A percentile compares a stretch with the other conserved stretches of the same genome.
phyloP scores from a whole-genome alignment of 2,888 invertebrate genomes.

The Chrysotoxum bicinctum region DNA sequence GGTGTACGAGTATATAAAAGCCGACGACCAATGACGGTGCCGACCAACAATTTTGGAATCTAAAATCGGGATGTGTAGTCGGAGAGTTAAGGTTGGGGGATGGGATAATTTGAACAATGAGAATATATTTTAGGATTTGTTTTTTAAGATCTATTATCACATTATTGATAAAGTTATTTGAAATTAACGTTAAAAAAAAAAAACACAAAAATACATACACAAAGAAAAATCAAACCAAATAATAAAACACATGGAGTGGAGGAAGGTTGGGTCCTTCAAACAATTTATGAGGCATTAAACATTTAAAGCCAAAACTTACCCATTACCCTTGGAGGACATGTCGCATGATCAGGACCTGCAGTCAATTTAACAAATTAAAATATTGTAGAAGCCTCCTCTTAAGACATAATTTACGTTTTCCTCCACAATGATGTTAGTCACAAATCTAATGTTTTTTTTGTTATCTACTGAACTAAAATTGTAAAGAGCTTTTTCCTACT shows the following conservation, averaged over 20 bases:
- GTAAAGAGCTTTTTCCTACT: constrained; percentile 12
- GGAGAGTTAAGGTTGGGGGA: background rate
- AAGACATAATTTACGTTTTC: constrained; percentile 71
- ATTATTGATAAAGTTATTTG: background rate
- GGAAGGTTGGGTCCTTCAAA: constrained; percentile 46
- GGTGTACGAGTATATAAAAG: too few relatives aligned
- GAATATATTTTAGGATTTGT: background rate
- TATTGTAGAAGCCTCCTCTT: constrained; percentile 73
- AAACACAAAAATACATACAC: background rate
- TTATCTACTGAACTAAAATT: constrained; percentile 49
- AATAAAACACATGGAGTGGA: constrained; percentile 44
- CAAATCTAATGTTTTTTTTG: constrained; percentile 69
- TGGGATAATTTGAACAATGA: background rate
- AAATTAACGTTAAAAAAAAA: background rate
- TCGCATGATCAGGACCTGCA: constrained; percentile 82
- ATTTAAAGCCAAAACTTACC: constrained; percentile 79
- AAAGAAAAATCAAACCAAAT: background rate
- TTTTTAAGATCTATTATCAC: background rate
- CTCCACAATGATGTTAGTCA: constrained; percentile 78
- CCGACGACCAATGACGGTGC: too few relatives aligned
- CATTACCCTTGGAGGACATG: constrained; percentile 82
- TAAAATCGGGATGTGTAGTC: too few relatives aligned
- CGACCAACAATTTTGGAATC: too few relatives aligned
- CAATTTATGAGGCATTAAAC: constrained; percentile 59
- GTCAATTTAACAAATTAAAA: constrained; percentile 77